Base-by-base conservation (phyloP, 2,888 invertebrate species). In the Tenodera sinensis region DNA sequence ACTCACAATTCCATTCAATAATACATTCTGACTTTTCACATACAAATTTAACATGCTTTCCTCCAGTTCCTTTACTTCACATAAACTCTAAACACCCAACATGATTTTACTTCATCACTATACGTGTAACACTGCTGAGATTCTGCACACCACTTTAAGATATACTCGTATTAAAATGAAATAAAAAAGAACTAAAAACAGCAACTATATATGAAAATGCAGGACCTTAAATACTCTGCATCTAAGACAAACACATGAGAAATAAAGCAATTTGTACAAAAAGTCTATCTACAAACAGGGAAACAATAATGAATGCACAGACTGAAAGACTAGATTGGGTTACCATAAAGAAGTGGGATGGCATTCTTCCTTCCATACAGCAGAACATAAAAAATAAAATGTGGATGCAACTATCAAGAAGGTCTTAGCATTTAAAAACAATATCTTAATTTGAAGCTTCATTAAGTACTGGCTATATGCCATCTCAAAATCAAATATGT, bases 261-360 rank as follows among this genome's bases (percentile, higher is more conserved):
- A 87, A 87, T 87, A 87, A 87, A 87, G 87, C 87, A 82, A 87
- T 87, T 87, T 87, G 87, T 87, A 87, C 87, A 87, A 89, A 89
- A 89, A 88, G 30, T 83, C 87, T 84, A 89, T 83, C 89, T 87
- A 87, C 83, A 83, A 89, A 87, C 42, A 90, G 87, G 90, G 86
- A 89, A 88, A 86, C 83, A 85, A 83, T 83, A 83, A 81, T 84
- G 87, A 89, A 90, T 90, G 90, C 89, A 88, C 90, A 89, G 90
- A 90, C 90, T 90, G 90, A 90, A 89, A 90, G 90, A 90, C 90
- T 90, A 90, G 90, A 90, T 90, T 90, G 90, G 90, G 88, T 90
- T 89, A 87, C 87, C 87, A 89, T 87, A 87, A 85, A 89, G 89
- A 90, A 85, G 88, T 83, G 88, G 54, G 88, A 89, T 89, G 90